A percentile compares a stretch with the other conserved stretches of the same genome.
phyloP scores from a whole-genome alignment of 1,140 invertebrate species.

The Lordiphosa stackelbergi region DNA sequence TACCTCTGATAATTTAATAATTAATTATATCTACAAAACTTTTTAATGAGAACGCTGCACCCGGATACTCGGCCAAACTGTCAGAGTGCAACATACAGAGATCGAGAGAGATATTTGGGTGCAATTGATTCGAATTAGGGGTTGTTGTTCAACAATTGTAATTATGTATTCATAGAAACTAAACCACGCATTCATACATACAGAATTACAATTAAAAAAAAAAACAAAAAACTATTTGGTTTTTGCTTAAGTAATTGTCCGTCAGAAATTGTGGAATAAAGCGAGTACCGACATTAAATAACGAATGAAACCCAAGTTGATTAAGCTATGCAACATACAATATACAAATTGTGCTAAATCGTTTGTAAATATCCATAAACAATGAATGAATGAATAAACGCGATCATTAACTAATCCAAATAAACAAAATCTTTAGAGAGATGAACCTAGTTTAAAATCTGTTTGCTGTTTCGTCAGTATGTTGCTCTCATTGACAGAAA shows the following conservation, averaged over 20 bases:
- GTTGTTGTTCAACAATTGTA: constrained; percentile 51
- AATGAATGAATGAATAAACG: constrained; percentile 34
- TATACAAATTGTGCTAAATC: constrained; percentile 48
- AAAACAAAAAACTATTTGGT: constrained; percentile 35
- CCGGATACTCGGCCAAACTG: constrained; percentile 6
- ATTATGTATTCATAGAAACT: constrained; percentile 64
- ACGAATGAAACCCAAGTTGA: constrained; percentile 19
- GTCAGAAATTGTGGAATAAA: constrained; percentile 58
- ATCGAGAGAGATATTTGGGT: neutral
- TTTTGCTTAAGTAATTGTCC: constrained; percentile 42
- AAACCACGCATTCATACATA: constrained; percentile 33
- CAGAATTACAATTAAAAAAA: constrained; percentile 1
- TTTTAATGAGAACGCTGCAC: constrained; percentile 11
- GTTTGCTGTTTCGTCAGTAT: too few species aligned
- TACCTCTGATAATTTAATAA: constrained; percentile 53
- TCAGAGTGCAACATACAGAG: too few species aligned
- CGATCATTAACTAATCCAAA: constrained; percentile 34
- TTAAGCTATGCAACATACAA: constrained; percentile 12
- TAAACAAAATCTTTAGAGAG: neutral
- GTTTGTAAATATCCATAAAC: constrained; percentile 49
- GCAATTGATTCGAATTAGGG: constrained; percentile 38
- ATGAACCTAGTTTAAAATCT: too few species aligned
- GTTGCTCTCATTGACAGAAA: too few species aligned
- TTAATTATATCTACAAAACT: constrained; percentile 37
- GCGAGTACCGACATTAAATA: constrained; percentile 10